phyloP scores from a whole-genome alignment of 2,113 vertebrate species.

The Pleuronectes platessa region DNA sequence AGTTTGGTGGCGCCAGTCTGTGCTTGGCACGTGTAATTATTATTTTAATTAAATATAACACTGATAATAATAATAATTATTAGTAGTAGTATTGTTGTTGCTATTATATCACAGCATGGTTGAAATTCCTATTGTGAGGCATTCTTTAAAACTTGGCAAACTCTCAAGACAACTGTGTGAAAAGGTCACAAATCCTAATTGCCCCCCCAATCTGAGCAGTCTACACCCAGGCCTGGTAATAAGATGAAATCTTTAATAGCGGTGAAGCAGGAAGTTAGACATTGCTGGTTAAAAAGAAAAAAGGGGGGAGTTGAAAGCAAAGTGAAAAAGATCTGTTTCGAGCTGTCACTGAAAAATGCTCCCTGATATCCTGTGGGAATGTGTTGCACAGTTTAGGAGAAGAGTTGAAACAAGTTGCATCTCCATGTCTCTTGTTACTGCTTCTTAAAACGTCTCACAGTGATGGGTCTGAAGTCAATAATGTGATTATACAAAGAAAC shows the following conservation, averaged over 20 bases:
- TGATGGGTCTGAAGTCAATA: not conserved
- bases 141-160: too few relatives aligned
- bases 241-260: not conserved
- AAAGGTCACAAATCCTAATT: too few relatives aligned
- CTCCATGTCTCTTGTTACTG: not conserved
- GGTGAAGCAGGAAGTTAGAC: not conserved
- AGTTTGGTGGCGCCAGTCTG: too few relatives aligned
- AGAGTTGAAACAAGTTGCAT: slow-evolving; percentile 8
- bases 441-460: slow-evolving; percentile 1
- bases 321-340: slow-evolving; percentile 16
- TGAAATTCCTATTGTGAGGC: too few relatives aligned
- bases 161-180: too few relatives aligned
- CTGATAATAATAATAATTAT: too few relatives aligned
- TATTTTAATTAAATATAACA: too few relatives aligned
- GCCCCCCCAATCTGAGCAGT: too few relatives aligned
- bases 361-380: slow-evolving; percentile 14
- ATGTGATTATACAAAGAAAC: not conserved
- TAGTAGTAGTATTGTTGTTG: too few relatives aligned
- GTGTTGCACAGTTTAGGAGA: not conserved
- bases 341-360: slow-evolving; percentile 52
- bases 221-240: not conserved
- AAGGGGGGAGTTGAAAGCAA: not conserved
- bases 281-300: not conserved
- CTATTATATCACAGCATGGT: too few relatives aligned
- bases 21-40: too few relatives aligned